Percentiles rank a stretch among this genome's conserved stretches.
These are phyloP conservation scores for Cyclopterus lumpus DNA, from an alignment of 2,797 vertebrate genomes.

Conservation along the genomic window DNA sequence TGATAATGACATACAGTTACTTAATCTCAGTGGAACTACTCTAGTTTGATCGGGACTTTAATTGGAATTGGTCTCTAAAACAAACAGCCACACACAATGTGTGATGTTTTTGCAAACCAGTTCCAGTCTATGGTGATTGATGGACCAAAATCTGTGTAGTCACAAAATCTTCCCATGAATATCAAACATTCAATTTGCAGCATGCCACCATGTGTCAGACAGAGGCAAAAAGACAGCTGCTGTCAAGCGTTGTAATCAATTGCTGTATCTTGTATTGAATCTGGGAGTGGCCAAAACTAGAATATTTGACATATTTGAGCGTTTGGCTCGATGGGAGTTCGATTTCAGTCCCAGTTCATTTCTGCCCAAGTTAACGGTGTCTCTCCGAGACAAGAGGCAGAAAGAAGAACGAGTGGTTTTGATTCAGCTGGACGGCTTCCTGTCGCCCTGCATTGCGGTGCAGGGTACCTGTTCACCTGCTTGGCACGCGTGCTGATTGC, in stretches of 20 bases:
- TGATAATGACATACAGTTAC: not conserved
- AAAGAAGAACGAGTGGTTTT: not conserved
- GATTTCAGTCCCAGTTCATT: not conserved
- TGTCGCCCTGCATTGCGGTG: slow-evolving; percentile 7
- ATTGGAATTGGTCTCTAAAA: not conserved
- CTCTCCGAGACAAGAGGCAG: not conserved
- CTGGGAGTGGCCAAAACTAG: slow-evolving; percentile 16
- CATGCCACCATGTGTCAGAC: slow-evolving; percentile 29
- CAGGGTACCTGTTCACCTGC: slow-evolving; percentile 29
- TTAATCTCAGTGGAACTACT: not conserved
- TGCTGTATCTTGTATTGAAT: slow-evolving; percentile 34
- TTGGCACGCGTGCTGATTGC: slow-evolving; percentile 31
- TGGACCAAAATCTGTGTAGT: slow-evolving; percentile 10
- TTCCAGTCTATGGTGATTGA: not conserved
- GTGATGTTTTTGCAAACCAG: not conserved
- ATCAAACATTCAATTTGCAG: slow-evolving; percentile 32
- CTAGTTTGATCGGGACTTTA: not conserved
- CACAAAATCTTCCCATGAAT: slow-evolving; percentile 32
- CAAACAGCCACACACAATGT: not conserved
- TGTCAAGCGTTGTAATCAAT: slow-evolving; percentile 20
- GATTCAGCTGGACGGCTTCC: slow-evolving; percentile 4
- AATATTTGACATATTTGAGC: slow-evolving; percentile 9
- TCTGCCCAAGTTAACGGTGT: not conserved
- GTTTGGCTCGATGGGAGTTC: slow-evolving; percentile 16
- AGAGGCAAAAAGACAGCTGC: slow-evolving; percentile 30